phyloP scores from a whole-genome alignment of 2,113 vertebrate genomes.

The Gila orcuttii region DNA sequence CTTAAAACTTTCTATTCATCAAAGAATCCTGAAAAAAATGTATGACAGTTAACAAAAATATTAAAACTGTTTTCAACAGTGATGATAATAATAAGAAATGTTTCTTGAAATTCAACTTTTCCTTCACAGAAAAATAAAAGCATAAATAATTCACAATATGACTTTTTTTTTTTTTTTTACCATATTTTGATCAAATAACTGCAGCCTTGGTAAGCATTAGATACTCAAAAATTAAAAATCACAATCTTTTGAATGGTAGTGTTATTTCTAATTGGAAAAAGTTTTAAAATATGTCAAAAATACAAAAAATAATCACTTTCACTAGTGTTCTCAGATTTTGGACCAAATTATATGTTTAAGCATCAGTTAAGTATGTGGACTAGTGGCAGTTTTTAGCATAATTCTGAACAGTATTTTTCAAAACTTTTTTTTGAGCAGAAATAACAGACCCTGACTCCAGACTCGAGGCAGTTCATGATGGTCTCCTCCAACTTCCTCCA shows the following conservation, averaged over 20 bases:
- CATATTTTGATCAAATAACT: neutral
- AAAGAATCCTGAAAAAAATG: neutral
- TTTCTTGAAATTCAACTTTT: neutral
- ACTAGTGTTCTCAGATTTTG: neutral
- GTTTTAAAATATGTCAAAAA: neutral
- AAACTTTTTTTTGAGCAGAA: slow-evolving; percentile 73
- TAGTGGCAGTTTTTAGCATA: neutral
- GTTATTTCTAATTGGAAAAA: neutral
- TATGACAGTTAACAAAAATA: neutral
- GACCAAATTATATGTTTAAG: neutral
- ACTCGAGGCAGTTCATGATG: slow-evolving; percentile 92
- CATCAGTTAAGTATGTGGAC: neutral
- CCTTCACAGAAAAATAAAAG: neutral
- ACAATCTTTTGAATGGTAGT: neutral
- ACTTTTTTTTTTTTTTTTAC: neutral
- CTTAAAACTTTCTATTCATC: neutral
- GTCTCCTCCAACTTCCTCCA: slow-evolving; percentile 89
- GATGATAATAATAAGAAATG: neutral
- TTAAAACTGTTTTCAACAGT: neutral
- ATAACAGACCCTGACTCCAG: slow-evolving; percentile 86
- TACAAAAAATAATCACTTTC: neutral
- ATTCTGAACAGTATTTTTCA: neutral
- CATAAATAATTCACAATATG: neutral
- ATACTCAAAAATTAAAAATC: neutral
- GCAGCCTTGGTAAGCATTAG: neutral